These are phyloP conservation scores for Carposina sasakii DNA, from an alignment of 1,140 invertebrate species.

Conservation along the genomic window DNA sequence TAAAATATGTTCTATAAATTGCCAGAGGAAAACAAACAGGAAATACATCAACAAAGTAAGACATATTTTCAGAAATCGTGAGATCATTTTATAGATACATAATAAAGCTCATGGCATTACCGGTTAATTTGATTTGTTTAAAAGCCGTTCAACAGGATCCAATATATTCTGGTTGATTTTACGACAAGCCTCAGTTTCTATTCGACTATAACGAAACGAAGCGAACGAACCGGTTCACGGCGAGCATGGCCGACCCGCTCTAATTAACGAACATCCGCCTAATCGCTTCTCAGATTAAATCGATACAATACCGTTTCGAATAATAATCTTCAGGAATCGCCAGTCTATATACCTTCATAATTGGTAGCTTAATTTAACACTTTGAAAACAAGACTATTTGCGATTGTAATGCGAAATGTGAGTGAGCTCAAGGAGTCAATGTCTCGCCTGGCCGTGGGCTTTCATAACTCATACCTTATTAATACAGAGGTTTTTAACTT, in stretches of 20 bases:
- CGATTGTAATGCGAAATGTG: background rate
- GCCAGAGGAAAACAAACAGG: too few species aligned
- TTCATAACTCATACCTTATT: slow-evolving; percentile 63
- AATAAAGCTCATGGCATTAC: too few species aligned
- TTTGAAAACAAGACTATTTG: background rate
- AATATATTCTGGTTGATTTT: slow-evolving; percentile 21
- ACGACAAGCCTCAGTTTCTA: too few species aligned
- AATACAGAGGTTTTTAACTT: slow-evolving; percentile 56
- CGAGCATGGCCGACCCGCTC: too few species aligned
- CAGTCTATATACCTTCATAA: background rate
- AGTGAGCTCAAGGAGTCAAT: slow-evolving; percentile 41
- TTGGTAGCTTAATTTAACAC: background rate
- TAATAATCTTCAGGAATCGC: slow-evolving; percentile 14
- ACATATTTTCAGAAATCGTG: too few species aligned
- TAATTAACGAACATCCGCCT: slow-evolving; percentile 42
- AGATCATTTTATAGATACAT: too few species aligned
- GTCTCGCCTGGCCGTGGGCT: slow-evolving; percentile 43
- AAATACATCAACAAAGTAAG: too few species aligned
- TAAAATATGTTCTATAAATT: too few species aligned
- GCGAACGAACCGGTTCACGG: too few species aligned
- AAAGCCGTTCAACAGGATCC: background rate
- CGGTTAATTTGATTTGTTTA: too few species aligned
- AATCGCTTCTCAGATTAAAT: slow-evolving; percentile 27
- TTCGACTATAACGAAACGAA: too few species aligned
- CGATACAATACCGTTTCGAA: slow-evolving; percentile 28